Evolutionary conservation across 2,888 invertebrate genomes (phyloP).

Genomic region (Parnassius mnemosyne): DNA sequence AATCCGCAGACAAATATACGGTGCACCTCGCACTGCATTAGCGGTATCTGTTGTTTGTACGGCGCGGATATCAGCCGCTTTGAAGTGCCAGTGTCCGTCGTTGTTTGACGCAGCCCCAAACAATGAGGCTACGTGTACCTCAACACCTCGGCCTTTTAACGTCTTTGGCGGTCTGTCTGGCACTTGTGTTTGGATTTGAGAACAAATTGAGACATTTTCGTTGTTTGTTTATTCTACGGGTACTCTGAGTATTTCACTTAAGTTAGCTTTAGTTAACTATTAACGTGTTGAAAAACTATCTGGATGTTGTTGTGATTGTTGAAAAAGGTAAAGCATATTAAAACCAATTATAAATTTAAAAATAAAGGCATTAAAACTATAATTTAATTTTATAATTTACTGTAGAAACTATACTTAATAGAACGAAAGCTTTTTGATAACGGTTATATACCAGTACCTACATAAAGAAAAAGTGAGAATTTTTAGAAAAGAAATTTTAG

Average conservation of each 20-base stretch:
- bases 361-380: too few species aligned
- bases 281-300: background rate
- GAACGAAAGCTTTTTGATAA: too few species aligned
- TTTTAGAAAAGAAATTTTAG: too few species aligned
- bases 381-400: too few species aligned
- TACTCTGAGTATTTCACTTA: constrained; percentile 3
- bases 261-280: constrained; percentile 3
- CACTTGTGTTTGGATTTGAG: constrained; percentile 44
- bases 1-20: constrained; percentile 7
- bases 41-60: constrained; percentile 51
- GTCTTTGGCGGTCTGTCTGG: constrained; percentile 56
- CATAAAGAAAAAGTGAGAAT: too few species aligned
- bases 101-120: constrained; percentile 64
- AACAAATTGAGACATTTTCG: constrained; percentile 52
- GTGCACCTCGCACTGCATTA: constrained; percentile 57
- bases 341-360: too few species aligned
- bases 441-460: too few species aligned
- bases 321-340: too few species aligned
- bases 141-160: constrained; percentile 70
- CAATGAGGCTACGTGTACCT: constrained; percentile 62
- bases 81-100: constrained; percentile 59
- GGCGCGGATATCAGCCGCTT: constrained; percentile 43
- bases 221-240: constrained; percentile 32
- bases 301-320: too few species aligned
- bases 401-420: too few species aligned